phyloP scores from a whole-genome alignment of 2,797 vertebrate species.

The Micromesistius poutassou region DNA sequence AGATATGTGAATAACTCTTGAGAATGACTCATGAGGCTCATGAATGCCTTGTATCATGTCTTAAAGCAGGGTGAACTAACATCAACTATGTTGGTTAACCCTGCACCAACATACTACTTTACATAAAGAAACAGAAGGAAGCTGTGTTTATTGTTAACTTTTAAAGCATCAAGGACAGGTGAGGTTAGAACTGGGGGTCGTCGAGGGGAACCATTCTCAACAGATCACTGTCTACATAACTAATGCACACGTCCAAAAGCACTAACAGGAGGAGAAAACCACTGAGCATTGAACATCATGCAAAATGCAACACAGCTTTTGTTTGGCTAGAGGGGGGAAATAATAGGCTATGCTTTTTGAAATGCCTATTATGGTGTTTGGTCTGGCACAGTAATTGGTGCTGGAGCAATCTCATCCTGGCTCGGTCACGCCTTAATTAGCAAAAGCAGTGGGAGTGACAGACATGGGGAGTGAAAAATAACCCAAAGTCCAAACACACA shows the following conservation, averaged over 20 bases:
- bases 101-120: too few species aligned
- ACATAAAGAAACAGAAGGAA: background rate
- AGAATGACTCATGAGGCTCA: too few species aligned
- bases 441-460: slow-evolving; percentile 50
- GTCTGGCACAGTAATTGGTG: slow-evolving; percentile 28
- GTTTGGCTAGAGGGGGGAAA: slow-evolving; percentile 19
- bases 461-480: slow-evolving; percentile 18
- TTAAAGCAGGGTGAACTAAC: too few species aligned
- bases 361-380: slow-evolving; percentile 47
- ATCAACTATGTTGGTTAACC: too few species aligned
- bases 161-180: background rate
- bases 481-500: slow-evolving; percentile 8
- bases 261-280: too few species aligned
- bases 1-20: too few species aligned
- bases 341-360: slow-evolving; percentile 34
- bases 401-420: slow-evolving; percentile 40
- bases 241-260: background rate
- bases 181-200: background rate
- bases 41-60: too few species aligned
- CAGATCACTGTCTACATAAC: background rate
- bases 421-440: slow-evolving; percentile 54
- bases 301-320: slow-evolving; percentile 21
- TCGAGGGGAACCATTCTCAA: background rate
- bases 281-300: slow-evolving; percentile 6
- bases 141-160: background rate